Percentiles rank a stretch among this genome's conserved stretches.
Evolutionary conservation across 2,888 invertebrate species (phyloP).

Genomic region (Alentia gelatinosa): DNA sequence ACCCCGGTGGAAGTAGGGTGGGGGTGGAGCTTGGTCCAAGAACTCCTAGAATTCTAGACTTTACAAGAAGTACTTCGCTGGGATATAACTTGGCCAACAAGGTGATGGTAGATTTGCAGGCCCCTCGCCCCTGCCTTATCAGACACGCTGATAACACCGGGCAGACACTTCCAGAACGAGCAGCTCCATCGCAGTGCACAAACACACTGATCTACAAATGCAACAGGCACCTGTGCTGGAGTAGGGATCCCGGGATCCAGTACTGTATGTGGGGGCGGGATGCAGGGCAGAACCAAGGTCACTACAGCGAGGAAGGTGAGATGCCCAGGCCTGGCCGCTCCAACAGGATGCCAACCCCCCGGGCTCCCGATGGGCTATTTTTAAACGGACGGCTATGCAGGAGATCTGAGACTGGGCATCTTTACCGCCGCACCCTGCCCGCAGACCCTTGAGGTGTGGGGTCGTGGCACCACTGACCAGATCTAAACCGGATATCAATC

Average conservation of each 20-base stretch:
- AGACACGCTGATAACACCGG: neutral
- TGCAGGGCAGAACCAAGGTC: neutral
- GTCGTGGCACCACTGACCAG: neutral
- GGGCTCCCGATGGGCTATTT: neutral
- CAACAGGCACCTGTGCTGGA: neutral
- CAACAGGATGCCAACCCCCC: neutral
- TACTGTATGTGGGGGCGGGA: neutral
- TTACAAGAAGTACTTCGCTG: neutral
- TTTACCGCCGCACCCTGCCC: neutral
- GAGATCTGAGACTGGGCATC: neutral
- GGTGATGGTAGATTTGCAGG: neutral
- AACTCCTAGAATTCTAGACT: neutral
- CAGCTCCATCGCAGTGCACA: neutral
- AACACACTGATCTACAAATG: neutral
- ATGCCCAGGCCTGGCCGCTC: neutral
- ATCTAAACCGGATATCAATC: too few species aligned
- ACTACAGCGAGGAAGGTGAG: neutral
- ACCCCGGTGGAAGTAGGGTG: neutral
- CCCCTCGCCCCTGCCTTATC: neutral
- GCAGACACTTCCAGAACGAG: neutral
- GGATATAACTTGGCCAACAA: neutral
- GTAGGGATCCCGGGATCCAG: neutral
- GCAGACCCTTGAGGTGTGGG: too few species aligned
- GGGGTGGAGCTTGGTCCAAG: neutral
- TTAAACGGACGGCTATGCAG: neutral